Evolutionary conservation across 2,113 vertebrate species (phyloP).

Genomic region (Elgaria multicarinata): DNA sequence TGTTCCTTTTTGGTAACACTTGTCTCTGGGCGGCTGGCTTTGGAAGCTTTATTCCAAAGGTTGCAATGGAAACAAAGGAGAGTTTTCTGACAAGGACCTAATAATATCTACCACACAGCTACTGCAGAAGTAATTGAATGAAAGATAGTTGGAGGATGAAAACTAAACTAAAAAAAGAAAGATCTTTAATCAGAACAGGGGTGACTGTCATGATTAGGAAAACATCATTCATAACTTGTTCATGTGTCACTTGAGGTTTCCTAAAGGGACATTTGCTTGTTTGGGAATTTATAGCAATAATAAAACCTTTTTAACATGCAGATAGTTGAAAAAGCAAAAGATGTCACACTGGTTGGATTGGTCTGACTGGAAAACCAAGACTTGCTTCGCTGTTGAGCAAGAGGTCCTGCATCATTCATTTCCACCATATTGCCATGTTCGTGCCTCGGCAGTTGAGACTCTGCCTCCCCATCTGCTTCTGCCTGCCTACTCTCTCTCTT

Average conservation of each 20-base stretch:
- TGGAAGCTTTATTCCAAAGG: slow-evolving; percentile 72
- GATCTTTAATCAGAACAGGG: slow-evolving; percentile 52
- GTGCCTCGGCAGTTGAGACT: slow-evolving; percentile 17
- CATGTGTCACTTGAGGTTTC: slow-evolving; percentile 45
- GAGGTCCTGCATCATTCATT: slow-evolving; percentile 60
- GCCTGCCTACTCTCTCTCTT: neutral
- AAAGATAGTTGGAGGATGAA: slow-evolving; percentile 30
- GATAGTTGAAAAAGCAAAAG: slow-evolving; percentile 69
- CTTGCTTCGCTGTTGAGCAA: slow-evolving; percentile 65
- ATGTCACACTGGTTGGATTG: slow-evolving; percentile 61
- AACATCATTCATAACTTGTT: slow-evolving; percentile 65
- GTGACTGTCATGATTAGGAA: slow-evolving; percentile 62
- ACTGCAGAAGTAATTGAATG: slow-evolving; percentile 61
- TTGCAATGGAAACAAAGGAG: slow-evolving; percentile 67
- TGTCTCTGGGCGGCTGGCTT: slow-evolving; percentile 54
- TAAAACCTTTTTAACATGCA: slow-evolving; percentile 63
- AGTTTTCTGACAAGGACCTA: slow-evolving; percentile 46
- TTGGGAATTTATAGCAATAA: slow-evolving; percentile 55
- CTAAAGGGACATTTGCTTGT: slow-evolving; percentile 55
- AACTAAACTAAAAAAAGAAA: slow-evolving; percentile 52
- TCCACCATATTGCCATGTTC: slow-evolving; percentile 46
- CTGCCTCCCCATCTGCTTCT: neutral
- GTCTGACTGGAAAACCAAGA: slow-evolving; percentile 65
- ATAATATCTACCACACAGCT: slow-evolving; percentile 63
- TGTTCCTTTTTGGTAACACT: slow-evolving; percentile 63